A percentile compares a stretch with the other conserved stretches of the same genome.
These are phyloP conservation scores for Erythrolamprus reginae DNA, from an alignment of 2,113 vertebrate species.

Conservation along the genomic window DNA sequence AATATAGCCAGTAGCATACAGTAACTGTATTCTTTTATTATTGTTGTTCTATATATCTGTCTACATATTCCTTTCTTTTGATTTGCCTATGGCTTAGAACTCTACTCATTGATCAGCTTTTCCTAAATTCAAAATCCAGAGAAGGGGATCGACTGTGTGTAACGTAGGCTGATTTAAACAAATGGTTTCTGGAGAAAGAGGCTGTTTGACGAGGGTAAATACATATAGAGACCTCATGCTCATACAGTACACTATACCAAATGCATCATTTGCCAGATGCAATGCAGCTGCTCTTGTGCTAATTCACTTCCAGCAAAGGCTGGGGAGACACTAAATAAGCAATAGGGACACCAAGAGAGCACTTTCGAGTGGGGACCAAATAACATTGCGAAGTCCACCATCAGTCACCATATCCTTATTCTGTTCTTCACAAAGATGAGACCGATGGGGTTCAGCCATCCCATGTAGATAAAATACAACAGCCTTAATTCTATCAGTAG, in stretches of 20 bases:
- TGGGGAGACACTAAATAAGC: background rate
- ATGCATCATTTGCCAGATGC: background rate
- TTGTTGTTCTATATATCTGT: background rate
- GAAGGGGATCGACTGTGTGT: rapidly evolving
- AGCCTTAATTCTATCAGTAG: conserved; percentile 69
- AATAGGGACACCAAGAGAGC: conserved; percentile 12
- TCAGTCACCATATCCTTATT: background rate
- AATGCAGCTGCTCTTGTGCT: background rate
- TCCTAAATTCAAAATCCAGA: background rate
- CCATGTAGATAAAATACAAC: conserved; percentile 65
- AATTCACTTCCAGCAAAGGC: background rate
- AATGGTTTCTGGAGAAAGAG: background rate
- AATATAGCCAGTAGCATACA: background rate
- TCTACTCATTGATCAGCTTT: background rate
- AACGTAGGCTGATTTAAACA: background rate
- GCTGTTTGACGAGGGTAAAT: background rate
- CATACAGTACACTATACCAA: background rate
- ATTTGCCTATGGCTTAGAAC: background rate
- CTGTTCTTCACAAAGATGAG: conserved; percentile 43
- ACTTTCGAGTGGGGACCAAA: background rate
- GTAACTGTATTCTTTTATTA: rapidly evolving
- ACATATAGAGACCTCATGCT: background rate
- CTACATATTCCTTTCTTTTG: background rate
- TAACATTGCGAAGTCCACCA: conserved; percentile 23
- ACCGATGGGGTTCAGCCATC: conserved; percentile 64